phyloP scores from a whole-genome alignment of 2,113 vertebrate species.

The Physeter macrocephalus region DNA sequence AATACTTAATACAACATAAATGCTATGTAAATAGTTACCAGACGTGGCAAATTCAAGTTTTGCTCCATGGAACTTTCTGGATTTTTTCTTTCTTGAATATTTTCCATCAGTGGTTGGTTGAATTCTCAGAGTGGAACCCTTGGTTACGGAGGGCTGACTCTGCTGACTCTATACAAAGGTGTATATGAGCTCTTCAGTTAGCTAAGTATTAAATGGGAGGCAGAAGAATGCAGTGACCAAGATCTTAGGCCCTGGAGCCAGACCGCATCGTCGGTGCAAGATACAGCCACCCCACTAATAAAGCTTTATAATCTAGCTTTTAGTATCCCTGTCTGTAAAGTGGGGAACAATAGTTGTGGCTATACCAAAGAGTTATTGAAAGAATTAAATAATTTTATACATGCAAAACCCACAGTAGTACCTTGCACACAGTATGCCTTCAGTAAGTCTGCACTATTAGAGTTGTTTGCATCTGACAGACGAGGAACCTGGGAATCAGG shows the following conservation, averaged over 20 bases:
- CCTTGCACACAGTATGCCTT: not conserved
- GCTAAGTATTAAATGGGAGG: not conserved
- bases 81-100: not conserved
- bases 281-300: no score
- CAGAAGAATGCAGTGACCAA: not conserved
- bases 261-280: not conserved
- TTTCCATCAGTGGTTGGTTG: not conserved
- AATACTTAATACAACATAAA: not conserved
- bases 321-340: not conserved
- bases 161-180: not conserved
- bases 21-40: not conserved
- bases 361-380: not conserved
- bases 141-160: not conserved
- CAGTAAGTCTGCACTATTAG: not conserved
- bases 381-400: not conserved
- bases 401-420: not conserved
- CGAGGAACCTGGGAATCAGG: not conserved
- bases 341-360: not conserved
- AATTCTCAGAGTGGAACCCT: not conserved
- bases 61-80: not conserved
- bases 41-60: not conserved
- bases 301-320: not conserved
- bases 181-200: not conserved
- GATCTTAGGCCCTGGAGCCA: not conserved
- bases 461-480: not conserved